phyloP scores from a whole-genome alignment of 2,797 vertebrate genomes.

The Neosilurus hyrtlii region DNA sequence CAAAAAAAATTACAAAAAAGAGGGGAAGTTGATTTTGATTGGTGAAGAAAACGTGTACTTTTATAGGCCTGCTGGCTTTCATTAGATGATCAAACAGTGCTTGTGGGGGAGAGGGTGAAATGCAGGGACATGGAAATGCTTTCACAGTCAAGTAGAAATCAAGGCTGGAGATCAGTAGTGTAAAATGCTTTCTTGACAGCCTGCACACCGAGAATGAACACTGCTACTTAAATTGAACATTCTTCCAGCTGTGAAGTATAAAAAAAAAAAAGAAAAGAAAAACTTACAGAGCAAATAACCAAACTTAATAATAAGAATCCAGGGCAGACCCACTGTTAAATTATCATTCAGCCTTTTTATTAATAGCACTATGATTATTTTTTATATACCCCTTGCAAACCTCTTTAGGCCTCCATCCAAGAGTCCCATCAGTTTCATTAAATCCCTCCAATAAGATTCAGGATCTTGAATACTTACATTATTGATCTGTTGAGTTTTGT shows the following conservation, averaged over 20 bases:
- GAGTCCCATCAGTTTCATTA: not conserved
- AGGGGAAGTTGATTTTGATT: not conserved
- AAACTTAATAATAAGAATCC: not conserved
- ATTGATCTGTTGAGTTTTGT: not conserved
- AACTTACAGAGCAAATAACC: not conserved
- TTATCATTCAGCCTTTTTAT: not conserved
- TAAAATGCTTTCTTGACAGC: not conserved
- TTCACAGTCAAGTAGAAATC: not conserved
- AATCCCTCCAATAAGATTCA: not conserved
- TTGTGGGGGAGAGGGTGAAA: not conserved
- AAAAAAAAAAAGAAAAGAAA: not conserved
- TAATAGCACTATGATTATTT: not conserved
- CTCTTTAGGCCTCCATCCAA: not conserved
- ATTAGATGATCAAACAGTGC: slow-evolving; percentile 8
- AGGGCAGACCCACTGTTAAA: not conserved
- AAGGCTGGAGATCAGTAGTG: not conserved
- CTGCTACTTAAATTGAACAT: not conserved
- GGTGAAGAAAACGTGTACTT: not conserved
- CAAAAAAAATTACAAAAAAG: not conserved
- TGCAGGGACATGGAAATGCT: not conserved
- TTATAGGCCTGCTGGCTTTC: not conserved
- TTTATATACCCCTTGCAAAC: not conserved
- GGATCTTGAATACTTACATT: not conserved
- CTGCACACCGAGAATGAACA: not conserved
- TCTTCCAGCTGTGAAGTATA: no score